phyloP scores from a whole-genome alignment of 2,113 vertebrate genomes.

The Prinia subflava region DNA sequence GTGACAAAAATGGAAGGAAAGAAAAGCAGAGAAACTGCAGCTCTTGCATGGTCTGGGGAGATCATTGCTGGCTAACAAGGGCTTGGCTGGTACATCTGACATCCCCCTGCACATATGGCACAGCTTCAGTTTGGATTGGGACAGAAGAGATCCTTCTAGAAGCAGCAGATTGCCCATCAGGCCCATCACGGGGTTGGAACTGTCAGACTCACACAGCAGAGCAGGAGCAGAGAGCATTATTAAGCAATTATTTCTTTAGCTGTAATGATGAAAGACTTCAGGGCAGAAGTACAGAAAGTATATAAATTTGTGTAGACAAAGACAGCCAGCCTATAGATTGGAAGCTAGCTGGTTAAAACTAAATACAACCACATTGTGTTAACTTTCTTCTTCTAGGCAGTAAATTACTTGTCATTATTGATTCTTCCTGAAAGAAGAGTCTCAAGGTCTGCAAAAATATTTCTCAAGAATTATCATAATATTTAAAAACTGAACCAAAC shows the following conservation, averaged over 20 bases:
- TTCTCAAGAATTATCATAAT: not conserved
- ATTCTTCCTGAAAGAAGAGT: not conserved
- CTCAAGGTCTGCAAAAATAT: not conserved
- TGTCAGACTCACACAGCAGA: not conserved
- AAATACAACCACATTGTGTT: not conserved
- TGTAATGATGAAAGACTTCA: not conserved
- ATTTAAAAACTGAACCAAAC: not conserved
- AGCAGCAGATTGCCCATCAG: not conserved
- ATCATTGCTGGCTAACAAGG: not conserved
- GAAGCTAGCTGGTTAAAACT: not conserved
- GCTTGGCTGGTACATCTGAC: not conserved
- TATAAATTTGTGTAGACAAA: not conserved
- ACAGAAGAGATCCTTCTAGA: not conserved
- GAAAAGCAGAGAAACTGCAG: not conserved
- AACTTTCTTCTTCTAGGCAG: not conserved
- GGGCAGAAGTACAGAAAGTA: not conserved
- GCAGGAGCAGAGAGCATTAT: not conserved
- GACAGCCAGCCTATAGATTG: not conserved
- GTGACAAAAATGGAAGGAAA: not conserved
- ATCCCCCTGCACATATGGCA: not conserved
- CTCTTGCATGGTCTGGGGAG: not conserved
- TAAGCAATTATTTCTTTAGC: not conserved
- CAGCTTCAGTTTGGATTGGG: not conserved
- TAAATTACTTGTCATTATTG: not conserved
- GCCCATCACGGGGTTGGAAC: accelerated